These are phyloP conservation scores for Sabellastarte sp. DNA, from an alignment of 2,888 invertebrate species.

Conservation along the genomic window DNA sequence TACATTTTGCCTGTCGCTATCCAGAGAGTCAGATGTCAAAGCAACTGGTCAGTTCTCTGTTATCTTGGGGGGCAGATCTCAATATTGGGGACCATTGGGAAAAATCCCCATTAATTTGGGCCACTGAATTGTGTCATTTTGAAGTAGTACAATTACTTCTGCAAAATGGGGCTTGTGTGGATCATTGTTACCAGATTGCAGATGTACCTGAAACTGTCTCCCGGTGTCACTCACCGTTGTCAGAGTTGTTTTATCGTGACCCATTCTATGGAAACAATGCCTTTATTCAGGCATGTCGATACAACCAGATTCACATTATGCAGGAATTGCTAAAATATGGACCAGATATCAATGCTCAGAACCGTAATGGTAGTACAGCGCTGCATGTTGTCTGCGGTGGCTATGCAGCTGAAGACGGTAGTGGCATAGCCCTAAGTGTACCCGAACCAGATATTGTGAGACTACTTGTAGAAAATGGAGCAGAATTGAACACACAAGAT, in stretches of 20 bases:
- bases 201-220: constrained; percentile 9
- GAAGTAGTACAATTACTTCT: constrained; percentile 12
- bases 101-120: constrained; percentile 11
- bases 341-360: constrained; percentile 1
- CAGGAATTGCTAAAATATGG: constrained; percentile 9
- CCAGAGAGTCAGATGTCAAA: not conserved
- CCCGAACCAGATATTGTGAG: no score
- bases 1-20: constrained; percentile 13
- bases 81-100: constrained; percentile 7
- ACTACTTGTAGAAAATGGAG: no score
- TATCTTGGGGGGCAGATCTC: constrained; percentile 7
- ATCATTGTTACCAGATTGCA: not conserved
- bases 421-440: no score
- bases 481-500: no score
- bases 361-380: constrained; percentile 11
- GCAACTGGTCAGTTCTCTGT: not conserved
- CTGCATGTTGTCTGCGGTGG: constrained; percentile 15
- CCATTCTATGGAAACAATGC: constrained; percentile 13
- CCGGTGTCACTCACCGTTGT: no score
- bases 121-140: constrained; percentile 1
- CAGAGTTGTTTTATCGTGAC: constrained; percentile 5
- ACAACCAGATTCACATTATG: constrained; percentile 10
- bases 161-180: constrained; percentile 8
- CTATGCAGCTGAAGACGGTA: no score
- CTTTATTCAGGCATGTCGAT: constrained; percentile 13